Conservation (phyloP, 2,797 vertebrate species). For the Rhodeus uyekii region DNA sequence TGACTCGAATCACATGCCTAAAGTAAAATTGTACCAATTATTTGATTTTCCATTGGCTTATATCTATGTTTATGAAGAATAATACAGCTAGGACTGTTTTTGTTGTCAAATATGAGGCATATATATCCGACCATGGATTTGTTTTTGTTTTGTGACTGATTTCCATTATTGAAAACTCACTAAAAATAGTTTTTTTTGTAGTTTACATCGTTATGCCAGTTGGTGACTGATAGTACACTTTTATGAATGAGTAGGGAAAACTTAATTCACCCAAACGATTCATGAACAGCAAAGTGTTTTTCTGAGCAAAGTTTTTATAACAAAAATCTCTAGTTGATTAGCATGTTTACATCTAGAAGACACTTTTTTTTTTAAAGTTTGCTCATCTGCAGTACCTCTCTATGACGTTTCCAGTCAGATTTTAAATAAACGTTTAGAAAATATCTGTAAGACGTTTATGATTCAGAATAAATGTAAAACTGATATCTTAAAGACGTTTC, state of each 20-base stretch:
- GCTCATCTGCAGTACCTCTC: too few species aligned
- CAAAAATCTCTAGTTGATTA: too few species aligned
- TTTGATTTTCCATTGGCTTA: background rate
- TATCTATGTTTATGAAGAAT: background rate
- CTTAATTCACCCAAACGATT: background rate
- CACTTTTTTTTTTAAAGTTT: too few species aligned
- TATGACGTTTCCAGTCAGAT: too few species aligned
- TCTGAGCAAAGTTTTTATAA: too few species aligned
- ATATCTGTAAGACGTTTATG: too few species aligned
- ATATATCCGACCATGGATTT: background rate
- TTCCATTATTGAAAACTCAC: background rate
- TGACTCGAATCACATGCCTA: background rate
- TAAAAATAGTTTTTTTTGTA: too few species aligned
- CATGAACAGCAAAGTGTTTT: too few species aligned
- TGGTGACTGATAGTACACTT: background rate
- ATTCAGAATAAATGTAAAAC: too few species aligned
- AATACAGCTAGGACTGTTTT: background rate
- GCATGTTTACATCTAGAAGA: too few species aligned
- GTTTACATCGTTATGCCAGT: background rate
- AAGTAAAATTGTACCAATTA: background rate
- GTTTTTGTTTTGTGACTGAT: background rate
- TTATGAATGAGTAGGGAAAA: background rate
- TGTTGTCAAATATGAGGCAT: background rate
- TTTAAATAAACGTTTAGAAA: too few species aligned
- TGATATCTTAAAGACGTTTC: too few species aligned